Base-by-base conservation (phyloP, 2,113 vertebrate genomes). In the Megalops atlanticus region DNA sequence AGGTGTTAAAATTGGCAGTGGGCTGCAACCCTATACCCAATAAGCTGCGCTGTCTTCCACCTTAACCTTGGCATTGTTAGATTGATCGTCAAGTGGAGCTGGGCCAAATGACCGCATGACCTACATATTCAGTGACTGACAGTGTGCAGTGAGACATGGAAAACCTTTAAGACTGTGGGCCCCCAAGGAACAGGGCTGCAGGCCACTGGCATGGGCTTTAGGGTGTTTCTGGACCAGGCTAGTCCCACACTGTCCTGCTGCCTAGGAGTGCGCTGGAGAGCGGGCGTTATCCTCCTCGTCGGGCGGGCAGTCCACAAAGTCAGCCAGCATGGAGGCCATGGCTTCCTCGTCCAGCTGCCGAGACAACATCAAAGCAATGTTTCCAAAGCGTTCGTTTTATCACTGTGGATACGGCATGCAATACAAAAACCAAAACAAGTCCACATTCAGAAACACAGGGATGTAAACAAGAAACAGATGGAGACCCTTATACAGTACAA, bases 301-400 rank as follows among this genome's bases (percentile, higher is more conserved):
- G 2, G 96, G 96, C 0, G 96, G 96, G 73, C 95, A 97, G 80
- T 96, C 95, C 0, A 96, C 93, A 82, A 97, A 97, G 71, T 97
- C 96, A 0, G 96, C 96, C 90, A 97, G 80, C 96, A 97, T 97
- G 84, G 96, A 94, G 27, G 94, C 95, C 84, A 96, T 94, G 73
- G 91, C 88, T 8, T 95, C 95, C 4, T 95, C 92, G 7, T 93
- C 91, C 78, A 89, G 27, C 94, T 94, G 85, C 39, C 35, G 64
- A 78, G 52, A 81, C 11, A 80, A 58, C 64, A 43, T 79, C 27
- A 77, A 11, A 64, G 36, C 18, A 24, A 36, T 38, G 41, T 45
- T 64, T 18, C 14, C 0, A 39, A 58, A 35, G 15, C 10, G 1
- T 45, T 1, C 39, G 21, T 40, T 73, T 71, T 71, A 31, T 18